phyloP scores from a whole-genome alignment of 1,140 invertebrate species.

The Dendrolimus punctatus region DNA sequence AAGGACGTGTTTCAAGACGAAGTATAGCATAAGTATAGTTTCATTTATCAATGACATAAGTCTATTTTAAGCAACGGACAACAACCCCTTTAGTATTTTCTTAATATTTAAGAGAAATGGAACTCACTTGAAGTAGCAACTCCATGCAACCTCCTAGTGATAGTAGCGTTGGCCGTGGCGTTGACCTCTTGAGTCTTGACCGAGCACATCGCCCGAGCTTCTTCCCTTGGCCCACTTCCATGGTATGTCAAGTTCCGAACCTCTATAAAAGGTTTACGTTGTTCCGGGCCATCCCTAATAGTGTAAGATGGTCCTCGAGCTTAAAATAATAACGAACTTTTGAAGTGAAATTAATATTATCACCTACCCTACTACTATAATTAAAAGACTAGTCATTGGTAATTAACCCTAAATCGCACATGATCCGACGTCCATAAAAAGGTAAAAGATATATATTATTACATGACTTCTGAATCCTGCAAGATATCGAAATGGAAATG shows the following conservation, averaged over 20 bases:
- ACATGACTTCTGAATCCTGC: no score
- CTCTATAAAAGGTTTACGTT: slow-evolving; percentile 39
- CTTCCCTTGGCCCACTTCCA: slow-evolving; percentile 51
- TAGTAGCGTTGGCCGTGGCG: slow-evolving; percentile 72
- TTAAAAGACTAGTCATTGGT: no score
- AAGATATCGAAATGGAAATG: no score
- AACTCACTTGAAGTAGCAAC: slow-evolving; percentile 70
- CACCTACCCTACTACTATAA: no score
- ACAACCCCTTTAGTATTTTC: not conserved
- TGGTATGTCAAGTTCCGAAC: slow-evolving; percentile 54
- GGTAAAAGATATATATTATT: no score
- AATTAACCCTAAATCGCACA: no score
- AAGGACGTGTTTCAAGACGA: no score
- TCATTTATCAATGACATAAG: no score
- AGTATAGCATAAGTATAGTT: no score
- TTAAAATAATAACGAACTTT: slow-evolving; percentile 10
- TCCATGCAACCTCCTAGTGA: slow-evolving; percentile 69
- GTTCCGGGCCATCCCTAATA: slow-evolving; percentile 20
- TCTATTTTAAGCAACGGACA: no score
- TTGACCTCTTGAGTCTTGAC: slow-evolving; percentile 70
- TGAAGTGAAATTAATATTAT: no score
- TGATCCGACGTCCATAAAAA: no score
- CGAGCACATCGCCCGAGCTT: slow-evolving; percentile 69
- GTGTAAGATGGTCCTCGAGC: slow-evolving; percentile 43
- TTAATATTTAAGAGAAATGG: not conserved